These are phyloP conservation scores for Phyllotreta cruciferae DNA, from an alignment of 2,888 invertebrate genomes.

Conservation along the genomic window DNA sequence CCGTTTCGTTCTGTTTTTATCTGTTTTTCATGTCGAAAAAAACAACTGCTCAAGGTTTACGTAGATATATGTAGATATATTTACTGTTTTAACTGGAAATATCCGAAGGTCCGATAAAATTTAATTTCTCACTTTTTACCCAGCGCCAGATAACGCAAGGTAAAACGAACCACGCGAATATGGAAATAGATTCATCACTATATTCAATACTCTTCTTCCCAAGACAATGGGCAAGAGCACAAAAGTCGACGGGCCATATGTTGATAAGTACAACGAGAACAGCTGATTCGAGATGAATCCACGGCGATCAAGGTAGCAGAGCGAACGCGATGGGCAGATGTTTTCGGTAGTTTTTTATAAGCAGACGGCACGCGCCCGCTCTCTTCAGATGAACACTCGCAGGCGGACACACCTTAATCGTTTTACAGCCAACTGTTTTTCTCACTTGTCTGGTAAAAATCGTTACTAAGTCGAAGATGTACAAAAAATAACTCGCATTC, in stretches of 20 bases:
- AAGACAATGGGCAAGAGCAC: too few relatives aligned
- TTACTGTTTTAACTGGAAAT: constrained; percentile 1
- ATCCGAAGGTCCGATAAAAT: too few relatives aligned
- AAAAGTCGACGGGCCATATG: constrained; percentile 34
- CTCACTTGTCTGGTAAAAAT: too few relatives aligned
- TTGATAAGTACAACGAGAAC: constrained; percentile 45
- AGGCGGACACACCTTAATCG: too few relatives aligned
- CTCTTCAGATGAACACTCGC: constrained; percentile 26
- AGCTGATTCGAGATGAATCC: constrained; percentile 58
- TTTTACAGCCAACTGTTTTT: too few relatives aligned
- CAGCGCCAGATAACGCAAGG: too few relatives aligned
- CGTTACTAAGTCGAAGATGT: too few relatives aligned
- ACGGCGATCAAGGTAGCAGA: constrained; percentile 46
- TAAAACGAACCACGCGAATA: too few relatives aligned
- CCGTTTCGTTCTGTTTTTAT: constrained; percentile 18
- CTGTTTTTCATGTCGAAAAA: constrained; percentile 12
- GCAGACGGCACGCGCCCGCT: constrained; percentile 59
- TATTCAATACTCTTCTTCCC: too few relatives aligned
- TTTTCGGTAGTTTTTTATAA: constrained; percentile 48
- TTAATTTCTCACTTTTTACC: too few relatives aligned
- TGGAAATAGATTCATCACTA: too few relatives aligned
- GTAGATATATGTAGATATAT: background rate
- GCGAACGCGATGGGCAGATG: constrained; percentile 54
- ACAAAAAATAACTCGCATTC: too few relatives aligned
- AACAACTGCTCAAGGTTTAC: background rate